Evolutionary conservation across 2,888 invertebrate genomes (phyloP), one percentile per base, ranked within the genome.

Genomic region (Mesorhabditis sp.): DNA sequence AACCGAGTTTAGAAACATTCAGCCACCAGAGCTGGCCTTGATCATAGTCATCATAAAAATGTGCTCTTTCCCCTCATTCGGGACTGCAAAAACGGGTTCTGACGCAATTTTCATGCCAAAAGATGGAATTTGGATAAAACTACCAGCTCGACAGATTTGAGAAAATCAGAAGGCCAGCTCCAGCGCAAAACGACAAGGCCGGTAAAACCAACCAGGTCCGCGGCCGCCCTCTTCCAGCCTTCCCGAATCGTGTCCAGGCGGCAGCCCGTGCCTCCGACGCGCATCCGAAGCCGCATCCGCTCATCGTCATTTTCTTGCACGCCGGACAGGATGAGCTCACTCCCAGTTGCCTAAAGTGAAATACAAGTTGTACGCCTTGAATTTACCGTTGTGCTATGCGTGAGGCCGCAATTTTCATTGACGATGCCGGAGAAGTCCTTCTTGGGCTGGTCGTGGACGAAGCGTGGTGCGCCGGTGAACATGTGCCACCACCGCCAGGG

Each of bases 401-500:
- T 64, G 43, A 65, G 62, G 45, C 80, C 80, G 63, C 80, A 80
- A 10, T 74, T 76, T 15, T 75, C 77, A 70, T 80, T 80, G 6
- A 74, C 71, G 41, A 80, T 74, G 43, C 72, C 70, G 4, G 78
- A 77, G 63, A 70, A 80, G 67, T 80, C 78, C 61, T 50, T 66
- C 45, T 61, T 6, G 73, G 71, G 75, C 6, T 70, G 68, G 62
- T 71, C 64, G 15, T 72, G 70, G 42, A 68, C 71, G 45, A 71
- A 71, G 63, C 72, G 73, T 4, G 80, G 80, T 15, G 76, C 67
- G 42, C 80, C 80, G 4, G 76, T 76, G 41, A 80, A 62, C 4
- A 78, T 66, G 69, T 80, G 79, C 76, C 78, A 80, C 80, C 80
- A 80, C 68, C 80, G 68, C 80, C 79, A 78, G 10, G 7, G 58